Percentiles rank a stretch among this genome's conserved stretches.
Evolutionary conservation across 2,888 invertebrate species (phyloP).

Genomic region (Coelinius sp.): DNA sequence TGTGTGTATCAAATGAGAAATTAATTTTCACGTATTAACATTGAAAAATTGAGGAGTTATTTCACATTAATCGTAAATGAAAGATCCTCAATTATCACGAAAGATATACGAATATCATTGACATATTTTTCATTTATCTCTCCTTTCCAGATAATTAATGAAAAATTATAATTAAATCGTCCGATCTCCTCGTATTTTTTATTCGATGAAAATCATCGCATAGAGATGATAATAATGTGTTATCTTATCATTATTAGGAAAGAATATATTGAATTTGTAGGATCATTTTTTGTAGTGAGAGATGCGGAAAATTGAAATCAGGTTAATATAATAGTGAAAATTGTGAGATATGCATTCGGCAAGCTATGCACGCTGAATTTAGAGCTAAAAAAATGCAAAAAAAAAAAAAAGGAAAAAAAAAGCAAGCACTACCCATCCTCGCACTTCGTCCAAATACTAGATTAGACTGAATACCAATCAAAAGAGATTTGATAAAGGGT

Average conservation of each 20-base stretch:
- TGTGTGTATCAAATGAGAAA: slow-evolving; percentile 26
- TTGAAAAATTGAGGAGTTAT: background rate
- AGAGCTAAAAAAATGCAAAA: slow-evolving; percentile 54
- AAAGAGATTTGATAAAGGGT: slow-evolving; percentile 50
- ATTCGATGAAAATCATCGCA: background rate
- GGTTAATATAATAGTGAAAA: slow-evolving; percentile 18
- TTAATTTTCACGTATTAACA: slow-evolving; percentile 41
- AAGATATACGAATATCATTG: slow-evolving; percentile 18
- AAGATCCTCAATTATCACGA: slow-evolving; percentile 13
- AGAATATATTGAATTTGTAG: slow-evolving; percentile 1
- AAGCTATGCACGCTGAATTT: slow-evolving; percentile 45
- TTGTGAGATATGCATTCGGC: slow-evolving; percentile 15
- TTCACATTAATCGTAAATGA: background rate
- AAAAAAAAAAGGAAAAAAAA: too few relatives aligned
- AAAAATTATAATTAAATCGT: slow-evolving; percentile 7
- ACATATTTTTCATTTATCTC: slow-evolving; percentile 19
- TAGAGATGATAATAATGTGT: background rate
- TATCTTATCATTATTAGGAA: slow-evolving; percentile 14
- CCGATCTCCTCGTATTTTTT: slow-evolving; percentile 15
- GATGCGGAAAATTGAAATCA: slow-evolving; percentile 2
- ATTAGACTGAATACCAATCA: slow-evolving; percentile 67
- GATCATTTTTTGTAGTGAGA: slow-evolving; percentile 16
- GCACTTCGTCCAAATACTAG: slow-evolving; percentile 69
- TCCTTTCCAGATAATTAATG: background rate
- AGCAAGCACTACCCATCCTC: slow-evolving; percentile 66